Conservation (phyloP, 2,113 vertebrate genomes). For the Peromyscus maniculatus region DNA sequence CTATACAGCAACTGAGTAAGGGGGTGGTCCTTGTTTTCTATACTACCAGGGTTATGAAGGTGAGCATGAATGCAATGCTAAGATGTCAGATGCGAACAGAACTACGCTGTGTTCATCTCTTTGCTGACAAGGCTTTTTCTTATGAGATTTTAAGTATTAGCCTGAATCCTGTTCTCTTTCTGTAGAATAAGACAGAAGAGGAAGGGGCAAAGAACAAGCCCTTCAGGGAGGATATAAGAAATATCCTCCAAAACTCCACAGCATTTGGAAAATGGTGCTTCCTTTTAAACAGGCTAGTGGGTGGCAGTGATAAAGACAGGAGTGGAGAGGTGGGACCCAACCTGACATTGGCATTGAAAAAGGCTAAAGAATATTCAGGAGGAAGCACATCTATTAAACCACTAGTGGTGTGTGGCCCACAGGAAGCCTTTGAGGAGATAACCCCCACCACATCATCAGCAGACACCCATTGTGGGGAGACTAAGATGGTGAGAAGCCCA, state of each 20-base stretch:
- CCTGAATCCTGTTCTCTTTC: neutral
- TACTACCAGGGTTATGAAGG: neutral
- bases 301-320: no score
- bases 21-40: no score
- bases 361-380: neutral
- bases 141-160: accelerated
- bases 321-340: no score
- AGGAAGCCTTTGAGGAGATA: accelerated
- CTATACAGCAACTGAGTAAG: no score
- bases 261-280: no score
- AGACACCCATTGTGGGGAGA: constrained; percentile 73
- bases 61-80: neutral
- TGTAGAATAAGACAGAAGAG: constrained; percentile 88
- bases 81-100: neutral
- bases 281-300: no score
- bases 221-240: no score
- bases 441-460: constrained; percentile 19
- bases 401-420: neutral
- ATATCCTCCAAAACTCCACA: neutral
- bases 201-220: constrained; percentile 88
- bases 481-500: neutral
- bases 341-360: no score
- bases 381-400: neutral
- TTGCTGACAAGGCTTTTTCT: neutral
- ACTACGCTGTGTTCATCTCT: neutral